Evolutionary conservation across 1,140 invertebrate species (phyloP).

Genomic region (Hesperophylax magnus): DNA sequence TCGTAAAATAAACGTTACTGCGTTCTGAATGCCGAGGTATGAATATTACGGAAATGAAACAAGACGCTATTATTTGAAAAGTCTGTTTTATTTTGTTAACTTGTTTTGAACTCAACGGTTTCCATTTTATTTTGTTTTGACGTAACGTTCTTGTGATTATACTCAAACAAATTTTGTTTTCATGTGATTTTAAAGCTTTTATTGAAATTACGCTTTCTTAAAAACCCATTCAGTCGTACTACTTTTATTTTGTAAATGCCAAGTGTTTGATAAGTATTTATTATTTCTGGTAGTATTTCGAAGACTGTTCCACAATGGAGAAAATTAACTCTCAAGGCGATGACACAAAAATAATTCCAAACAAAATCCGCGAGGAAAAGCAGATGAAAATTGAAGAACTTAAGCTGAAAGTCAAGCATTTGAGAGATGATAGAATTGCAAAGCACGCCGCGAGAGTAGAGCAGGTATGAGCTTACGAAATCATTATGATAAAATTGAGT

Average conservation of each 20-base stretch:
- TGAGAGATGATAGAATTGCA: slow-evolving; percentile 42
- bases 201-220: neutral
- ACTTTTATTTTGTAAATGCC: neutral
- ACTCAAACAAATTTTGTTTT: slow-evolving; percentile 2
- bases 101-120: slow-evolving; percentile 15
- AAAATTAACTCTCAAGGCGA: neutral
- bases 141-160: neutral
- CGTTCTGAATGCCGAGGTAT: no score
- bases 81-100: neutral
- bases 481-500: neutral
- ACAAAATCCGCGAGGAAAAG: slow-evolving; percentile 27
- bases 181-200: neutral
- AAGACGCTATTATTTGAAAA: slow-evolving; percentile 15
- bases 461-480: slow-evolving; percentile 12
- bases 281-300: neutral
- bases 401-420: slow-evolving; percentile 29
- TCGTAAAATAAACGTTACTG: no score
- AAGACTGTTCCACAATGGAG: slow-evolving; percentile 15
- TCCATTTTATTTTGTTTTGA: slow-evolving; percentile 20
- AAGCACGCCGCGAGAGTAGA: slow-evolving; percentile 35
- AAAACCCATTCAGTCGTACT: neutral
- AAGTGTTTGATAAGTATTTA: neutral
- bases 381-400: slow-evolving; percentile 33
- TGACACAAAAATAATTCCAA: neutral
- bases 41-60: neutral